phyloP scores from a whole-genome alignment of 2,888 invertebrate species.

The Peribatodes rhomboidaria region DNA sequence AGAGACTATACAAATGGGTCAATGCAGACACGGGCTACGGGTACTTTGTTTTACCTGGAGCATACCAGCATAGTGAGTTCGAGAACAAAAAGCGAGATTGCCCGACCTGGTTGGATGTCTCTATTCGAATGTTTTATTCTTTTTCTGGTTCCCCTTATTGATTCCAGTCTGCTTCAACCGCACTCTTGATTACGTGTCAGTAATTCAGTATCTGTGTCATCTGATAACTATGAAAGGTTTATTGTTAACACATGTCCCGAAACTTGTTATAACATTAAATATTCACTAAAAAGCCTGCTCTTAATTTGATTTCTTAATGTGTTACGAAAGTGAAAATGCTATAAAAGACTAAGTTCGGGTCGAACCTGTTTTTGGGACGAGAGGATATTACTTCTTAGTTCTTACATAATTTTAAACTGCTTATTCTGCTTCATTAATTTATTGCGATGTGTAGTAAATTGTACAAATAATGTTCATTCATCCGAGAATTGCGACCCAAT shows the following conservation, averaged over 20 bases:
- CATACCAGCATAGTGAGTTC: background rate
- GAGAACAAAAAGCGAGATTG: conserved; percentile 34
- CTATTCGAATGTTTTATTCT: conserved; percentile 28
- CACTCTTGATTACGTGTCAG: conserved; percentile 20
- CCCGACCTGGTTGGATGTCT: conserved; percentile 23
- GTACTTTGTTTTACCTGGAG: conserved; percentile 21
- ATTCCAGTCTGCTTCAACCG: conserved; percentile 15
- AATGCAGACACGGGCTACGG: background rate
- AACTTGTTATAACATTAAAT: conserved; percentile 24
- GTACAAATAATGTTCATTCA: conserved; percentile 33
- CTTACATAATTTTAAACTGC: conserved; percentile 43
- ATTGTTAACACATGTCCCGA: conserved; percentile 19
- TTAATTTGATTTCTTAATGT: conserved; percentile 39
- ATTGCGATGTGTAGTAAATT: conserved; percentile 25
- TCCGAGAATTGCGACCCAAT: conserved; percentile 24
- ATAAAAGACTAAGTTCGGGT: conserved; percentile 39
- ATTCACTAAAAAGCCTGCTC: conserved; percentile 30
- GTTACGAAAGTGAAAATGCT: conserved; percentile 43
- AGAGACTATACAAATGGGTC: background rate
- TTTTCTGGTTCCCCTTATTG: conserved; percentile 14
- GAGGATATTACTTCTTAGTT: conserved; percentile 29
- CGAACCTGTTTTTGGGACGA: conserved; percentile 48
- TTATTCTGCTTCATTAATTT: conserved; percentile 37
- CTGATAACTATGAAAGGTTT: conserved; percentile 37
- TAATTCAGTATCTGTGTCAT: conserved; percentile 34